phyloP scores from a whole-genome alignment of 2,888 invertebrate genomes.

The Drosophila buzzatii region DNA sequence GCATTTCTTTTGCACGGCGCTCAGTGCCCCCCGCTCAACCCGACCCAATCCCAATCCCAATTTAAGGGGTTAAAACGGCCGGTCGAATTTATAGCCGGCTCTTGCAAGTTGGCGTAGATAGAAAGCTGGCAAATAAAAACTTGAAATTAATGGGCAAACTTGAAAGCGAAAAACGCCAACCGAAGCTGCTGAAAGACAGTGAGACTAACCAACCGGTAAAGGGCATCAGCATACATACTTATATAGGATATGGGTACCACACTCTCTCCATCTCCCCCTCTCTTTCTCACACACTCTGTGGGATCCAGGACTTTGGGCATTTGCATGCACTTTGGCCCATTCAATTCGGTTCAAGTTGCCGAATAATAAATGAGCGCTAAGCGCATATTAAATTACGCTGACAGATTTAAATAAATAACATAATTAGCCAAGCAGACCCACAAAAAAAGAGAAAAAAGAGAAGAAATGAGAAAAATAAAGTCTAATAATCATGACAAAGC shows the following conservation, averaged over 20 bases:
- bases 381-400: conserved; percentile 61
- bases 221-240: conserved; percentile 4
- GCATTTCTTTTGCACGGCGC: conserved; percentile 57
- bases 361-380: conserved; percentile 60
- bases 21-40: neutral
- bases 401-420: conserved; percentile 30
- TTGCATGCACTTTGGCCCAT: conserved; percentile 51
- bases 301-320: conserved; percentile 15
- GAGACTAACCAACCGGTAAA: conserved; percentile 31
- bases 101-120: conserved; percentile 58
- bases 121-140: conserved; percentile 70
- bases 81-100: conserved; percentile 67
- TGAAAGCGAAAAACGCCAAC: conserved; percentile 62
- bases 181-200: conserved; percentile 22
- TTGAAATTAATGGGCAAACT: conserved; percentile 78
- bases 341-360: conserved; percentile 50
- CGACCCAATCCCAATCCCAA: neutral
- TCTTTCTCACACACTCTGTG: neutral
- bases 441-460: neutral
- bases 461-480: neutral
- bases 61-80: conserved; percentile 47
- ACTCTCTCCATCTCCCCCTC: neutral
- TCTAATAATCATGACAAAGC: conserved; percentile 24
- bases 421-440: conserved; percentile 37
- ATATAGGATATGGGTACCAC: neutral